Base-by-base conservation (phyloP, 1,140 invertebrate species). In the Laupala kohalensis region DNA sequence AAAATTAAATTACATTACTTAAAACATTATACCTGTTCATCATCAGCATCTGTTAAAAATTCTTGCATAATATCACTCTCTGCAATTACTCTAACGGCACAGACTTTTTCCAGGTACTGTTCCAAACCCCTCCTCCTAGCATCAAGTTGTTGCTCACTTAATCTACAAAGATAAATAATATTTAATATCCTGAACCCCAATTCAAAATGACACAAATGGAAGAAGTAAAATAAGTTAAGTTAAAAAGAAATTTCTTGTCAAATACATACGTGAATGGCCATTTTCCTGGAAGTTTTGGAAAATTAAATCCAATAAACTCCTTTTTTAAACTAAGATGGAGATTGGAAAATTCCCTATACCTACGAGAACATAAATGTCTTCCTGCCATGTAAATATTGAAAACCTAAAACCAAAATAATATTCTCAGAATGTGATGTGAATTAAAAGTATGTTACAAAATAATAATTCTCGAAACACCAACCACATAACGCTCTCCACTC, bases 381-480 rank as follows among this genome's bases (percentile, higher is more conserved):
- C 97, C 97, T 28, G 97, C 97, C 96, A 99, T 99, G 80, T 99
- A 97, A 73, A 99, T 97, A 80, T 99, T 99, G 82, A 94, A 99
- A 0, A 97, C 87, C 85, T 86, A 76, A 64, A 79, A 78, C 73
- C 69, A 66, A 74, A 73, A 62, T 2, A 53, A 2, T 53, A n/a
- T n/a, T n/a, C n/a, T 4, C 37, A 53, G 37, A 13, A 53, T 53
- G 19, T 53, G 19, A 4, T 69, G 67, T 13, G 26, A 9, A 26
- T 4, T 19, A 15, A 69, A 26, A 29, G 25, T 13, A 12, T 53
- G 9, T 15, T 2, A n/a, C 69, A 53, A 53, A 53, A 53, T 4
- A 19, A 68, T 23, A 68, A 37, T 0, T 29, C 4, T 23, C n/a
- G 4, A 13, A 12, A 19, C 53, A 78, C 83, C 80, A 79, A 87